Percentiles rank a stretch among this genome's conserved stretches.
These are phyloP conservation scores for Thunnus maccoyii DNA, from an alignment of 2,113 vertebrate species.

Conservation along the genomic window DNA sequence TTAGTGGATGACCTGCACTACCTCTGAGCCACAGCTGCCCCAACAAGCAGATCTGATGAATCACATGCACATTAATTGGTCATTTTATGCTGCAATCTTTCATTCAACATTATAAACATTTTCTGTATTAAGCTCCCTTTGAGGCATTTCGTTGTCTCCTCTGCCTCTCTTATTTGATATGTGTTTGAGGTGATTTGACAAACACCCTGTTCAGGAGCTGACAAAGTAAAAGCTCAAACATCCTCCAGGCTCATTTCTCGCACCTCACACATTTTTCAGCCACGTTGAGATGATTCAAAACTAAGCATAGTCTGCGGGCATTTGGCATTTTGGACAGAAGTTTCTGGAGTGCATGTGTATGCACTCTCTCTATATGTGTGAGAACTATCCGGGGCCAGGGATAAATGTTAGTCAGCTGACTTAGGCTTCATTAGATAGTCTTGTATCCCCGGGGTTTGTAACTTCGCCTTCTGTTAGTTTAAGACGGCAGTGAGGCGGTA, in stretches of 20 bases:
- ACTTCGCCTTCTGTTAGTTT: conserved; percentile 56
- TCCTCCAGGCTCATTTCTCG: background rate
- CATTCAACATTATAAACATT: background rate
- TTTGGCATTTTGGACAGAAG: conserved; percentile 29
- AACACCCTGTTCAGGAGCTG: background rate
- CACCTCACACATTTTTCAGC: conserved; percentile 9
- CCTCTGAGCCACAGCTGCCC: no score
- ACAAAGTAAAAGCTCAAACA: conserved; percentile 1
- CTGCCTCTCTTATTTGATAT: background rate
- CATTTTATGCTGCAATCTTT: background rate
- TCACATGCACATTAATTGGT: background rate
- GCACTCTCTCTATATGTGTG: conserved; percentile 23
- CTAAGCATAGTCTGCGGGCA: background rate
- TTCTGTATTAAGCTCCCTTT: background rate
- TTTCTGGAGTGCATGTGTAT: conserved; percentile 9
- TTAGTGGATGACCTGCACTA: no score
- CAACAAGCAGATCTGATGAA: conserved; percentile 10
- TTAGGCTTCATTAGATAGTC: conserved; percentile 44
- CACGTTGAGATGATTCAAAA: conserved; percentile 8
- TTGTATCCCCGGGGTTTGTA: conserved; percentile 17
- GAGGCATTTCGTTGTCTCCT: background rate
- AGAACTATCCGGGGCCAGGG: conserved; percentile 20
- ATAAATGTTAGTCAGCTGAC: conserved; percentile 53
- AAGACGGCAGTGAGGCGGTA: conserved; percentile 28
- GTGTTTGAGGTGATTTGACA: conserved; percentile 3